A percentile compares a stretch with the other conserved stretches of the same genome.
These are phyloP conservation scores for Sussaba pulchella DNA, from an alignment of 2,888 invertebrate species.

Conservation along the genomic window DNA sequence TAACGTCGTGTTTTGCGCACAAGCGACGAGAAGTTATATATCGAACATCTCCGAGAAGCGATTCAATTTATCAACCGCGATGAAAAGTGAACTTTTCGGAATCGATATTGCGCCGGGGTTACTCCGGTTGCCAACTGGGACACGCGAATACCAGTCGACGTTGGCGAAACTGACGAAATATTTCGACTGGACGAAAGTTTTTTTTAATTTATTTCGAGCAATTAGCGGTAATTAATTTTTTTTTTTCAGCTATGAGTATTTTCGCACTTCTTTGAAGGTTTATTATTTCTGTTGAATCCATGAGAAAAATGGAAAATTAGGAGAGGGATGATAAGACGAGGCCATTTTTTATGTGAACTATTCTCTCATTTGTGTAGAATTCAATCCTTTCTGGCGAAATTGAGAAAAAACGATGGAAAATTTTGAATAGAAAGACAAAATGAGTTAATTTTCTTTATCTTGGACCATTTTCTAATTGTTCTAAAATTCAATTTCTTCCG, in stretches of 20 bases:
- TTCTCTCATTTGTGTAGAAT: no score
- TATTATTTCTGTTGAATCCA: no score
- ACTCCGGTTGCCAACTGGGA: slow-evolving; percentile 68
- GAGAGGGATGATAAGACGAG: no score
- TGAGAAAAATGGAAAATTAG: no score
- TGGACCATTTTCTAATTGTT: no score
- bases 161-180: slow-evolving; percentile 46
- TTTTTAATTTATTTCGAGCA: not conserved
- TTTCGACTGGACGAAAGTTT: not conserved
- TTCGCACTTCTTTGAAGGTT: no score
- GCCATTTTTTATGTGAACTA: no score
- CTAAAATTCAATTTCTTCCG: no score
- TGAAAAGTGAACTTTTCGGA: slow-evolving; percentile 62
- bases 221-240: not conserved
- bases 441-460: no score
- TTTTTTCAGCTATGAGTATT: not conserved
- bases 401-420: no score
- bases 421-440: no score
- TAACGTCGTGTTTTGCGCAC: slow-evolving; percentile 45
- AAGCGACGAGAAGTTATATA: slow-evolving; percentile 35
- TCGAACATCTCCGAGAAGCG: slow-evolving; percentile 44
- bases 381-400: no score
- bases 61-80: slow-evolving; percentile 64
- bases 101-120: slow-evolving; percentile 67
- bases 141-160: slow-evolving; percentile 21